Evolutionary conservation across 2,888 invertebrate species (phyloP), one percentile per base, ranked within the genome.

Genomic region (Phania funesta): DNA sequence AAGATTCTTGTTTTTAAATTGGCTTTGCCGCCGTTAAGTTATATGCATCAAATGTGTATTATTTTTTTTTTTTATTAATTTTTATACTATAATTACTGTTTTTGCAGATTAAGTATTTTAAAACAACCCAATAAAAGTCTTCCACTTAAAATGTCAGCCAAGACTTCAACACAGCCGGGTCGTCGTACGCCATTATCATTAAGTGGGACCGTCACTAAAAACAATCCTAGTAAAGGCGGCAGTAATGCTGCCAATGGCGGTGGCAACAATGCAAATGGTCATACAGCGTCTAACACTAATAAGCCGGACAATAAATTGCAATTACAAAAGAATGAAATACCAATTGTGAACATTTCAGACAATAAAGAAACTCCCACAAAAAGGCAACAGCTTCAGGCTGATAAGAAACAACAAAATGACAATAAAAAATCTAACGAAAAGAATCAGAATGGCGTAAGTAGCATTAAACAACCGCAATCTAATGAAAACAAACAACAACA

Each of bases 141-240:
- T 68, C 65, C 32, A 26, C 50, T 44, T 0, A 80, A 70, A 83
- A 90, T 90, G 90, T 86, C 89, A 56, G 84, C 90, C 38, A 90
- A 90, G 85, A 85, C 87, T 81, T 83, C 80, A 56, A 85, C 86
- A 20, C 89, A 89, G 74, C 86, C 84, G n/a, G 86, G 84, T n/a
- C 86, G 87, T n/a, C 86, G 87, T 24, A 84, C 86, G 1, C 86
- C 87, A 5, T 73, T 87, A 2, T 87, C 87, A 0, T 68, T 87
- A 16, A 84, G 79, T 70, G 84, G 86, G 13, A 46, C 81, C 8
- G 58, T 74, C 3, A 68, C 71, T 11, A 85, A 85, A 62, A 84
- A 83, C 4, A 44, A 85, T 7, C 85, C 64, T n/a, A 78, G 38
- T 52, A 82, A 82, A 52, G 26, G 74, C 29, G 65, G 52, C 3